Percentiles rank a stretch among this genome's conserved stretches.
Evolutionary conservation across 2,797 vertebrate species (phyloP).

Genomic region (Tympanoctomys barrerae): DNA sequence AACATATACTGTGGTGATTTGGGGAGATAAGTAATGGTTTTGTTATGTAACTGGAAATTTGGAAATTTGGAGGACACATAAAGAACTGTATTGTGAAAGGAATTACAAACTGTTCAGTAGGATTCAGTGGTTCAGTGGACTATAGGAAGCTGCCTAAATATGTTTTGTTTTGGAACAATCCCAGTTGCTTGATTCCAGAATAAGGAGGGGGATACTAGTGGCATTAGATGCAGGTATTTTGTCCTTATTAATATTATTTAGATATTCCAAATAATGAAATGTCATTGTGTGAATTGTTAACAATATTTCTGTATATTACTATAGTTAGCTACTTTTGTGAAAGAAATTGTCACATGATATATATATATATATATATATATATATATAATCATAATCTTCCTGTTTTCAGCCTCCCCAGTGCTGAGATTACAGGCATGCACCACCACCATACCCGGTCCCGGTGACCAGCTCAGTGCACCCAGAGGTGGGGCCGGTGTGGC

Average conservation of each 20-base stretch:
- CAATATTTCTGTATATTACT: not conserved
- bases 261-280: not conserved
- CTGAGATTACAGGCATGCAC: too few species aligned
- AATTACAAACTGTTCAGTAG: constrained; percentile 54
- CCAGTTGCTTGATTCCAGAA: not conserved
- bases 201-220: not conserved
- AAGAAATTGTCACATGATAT: not conserved
- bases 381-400: too few species aligned
- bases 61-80: constrained; percentile 41
- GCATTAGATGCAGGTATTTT: not conserved
- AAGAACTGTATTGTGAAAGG: constrained; percentile 50
- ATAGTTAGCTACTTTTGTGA: not conserved
- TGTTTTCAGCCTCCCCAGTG: too few species aligned
- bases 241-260: not conserved
- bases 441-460: too few species aligned
- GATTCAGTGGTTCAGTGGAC: constrained; percentile 17
- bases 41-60: constrained; percentile 36
- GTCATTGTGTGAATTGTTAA: not conserved
- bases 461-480: too few species aligned
- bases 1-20: constrained; percentile 42
- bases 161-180: constrained; percentile 12
- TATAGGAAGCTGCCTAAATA: constrained; percentile 38
- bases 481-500: too few species aligned
- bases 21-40: constrained; percentile 52
- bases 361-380: too few species aligned